Conservation (phyloP, 2,797 vertebrate species). For the Myioborus miniatus region DNA sequence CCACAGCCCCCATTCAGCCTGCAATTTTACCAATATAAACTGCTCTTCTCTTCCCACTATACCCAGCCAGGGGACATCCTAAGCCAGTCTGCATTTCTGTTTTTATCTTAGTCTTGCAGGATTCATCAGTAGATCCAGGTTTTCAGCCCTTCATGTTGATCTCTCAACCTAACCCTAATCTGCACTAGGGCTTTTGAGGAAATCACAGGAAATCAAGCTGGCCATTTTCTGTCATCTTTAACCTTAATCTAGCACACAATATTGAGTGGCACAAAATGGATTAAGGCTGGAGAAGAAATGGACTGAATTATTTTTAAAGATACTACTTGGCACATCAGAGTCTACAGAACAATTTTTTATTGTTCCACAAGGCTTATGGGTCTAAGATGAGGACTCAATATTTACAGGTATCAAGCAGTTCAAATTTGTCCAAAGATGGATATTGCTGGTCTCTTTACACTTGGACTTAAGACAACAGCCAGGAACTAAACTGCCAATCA, state of each 20-base stretch:
- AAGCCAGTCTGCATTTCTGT: background rate
- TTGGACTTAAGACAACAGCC: background rate
- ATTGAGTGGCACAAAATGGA: background rate
- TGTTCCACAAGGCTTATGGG: background rate
- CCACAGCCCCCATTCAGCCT: background rate
- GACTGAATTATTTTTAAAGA: background rate
- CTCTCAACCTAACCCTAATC: background rate
- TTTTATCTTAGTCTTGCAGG: background rate
- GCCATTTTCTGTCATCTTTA: background rate
- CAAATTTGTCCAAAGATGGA: background rate
- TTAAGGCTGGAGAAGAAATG: background rate
- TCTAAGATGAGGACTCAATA: background rate
- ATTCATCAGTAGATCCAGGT: background rate
- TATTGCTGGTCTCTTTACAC: background rate
- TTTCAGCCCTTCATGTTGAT: background rate
- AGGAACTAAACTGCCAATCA: background rate
- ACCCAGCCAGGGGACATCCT: background rate
- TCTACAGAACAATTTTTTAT: background rate
- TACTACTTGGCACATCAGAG: background rate
- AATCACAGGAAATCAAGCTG: background rate
- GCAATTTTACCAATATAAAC: background rate
- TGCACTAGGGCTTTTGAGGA: background rate
- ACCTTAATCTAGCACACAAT: background rate
- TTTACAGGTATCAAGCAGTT: background rate
- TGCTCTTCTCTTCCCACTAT: background rate